Evolutionary conservation across 2,888 invertebrate genomes (phyloP), one percentile per base, ranked within the genome.

Genomic region (Lepidochrysops patricia): DNA sequence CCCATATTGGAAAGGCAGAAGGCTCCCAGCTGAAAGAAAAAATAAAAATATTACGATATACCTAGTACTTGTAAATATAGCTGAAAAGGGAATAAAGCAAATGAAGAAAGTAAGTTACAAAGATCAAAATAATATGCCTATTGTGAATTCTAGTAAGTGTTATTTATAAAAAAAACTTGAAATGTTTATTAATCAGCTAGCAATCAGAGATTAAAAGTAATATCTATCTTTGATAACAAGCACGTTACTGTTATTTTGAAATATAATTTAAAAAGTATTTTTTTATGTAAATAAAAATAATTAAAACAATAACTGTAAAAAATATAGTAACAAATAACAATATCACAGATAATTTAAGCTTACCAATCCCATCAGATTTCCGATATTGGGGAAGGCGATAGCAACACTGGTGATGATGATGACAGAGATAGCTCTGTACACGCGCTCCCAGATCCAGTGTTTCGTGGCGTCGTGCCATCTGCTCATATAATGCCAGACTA

Each of bases 1-100:
- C 87, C 88, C 76, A 88, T 84, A 65, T 84, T 85, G 0, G 87
- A 87, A 3, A 89, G 66, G 48, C 87, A 87, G 67, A 89, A 86
- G 0, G 87, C 84, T n/a, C 88, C 88, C 0, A 89, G 72, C 88
- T 89, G 80, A 9, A 82, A 84, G 48, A 58, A 62, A 67, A 61
- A 61, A 57, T 12, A 23, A 25, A 32, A n/a, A n/a, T 2, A 35
- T 5, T 37, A 37, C 13, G 5, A 37, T 15, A n/a, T n/a, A n/a
- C n/a, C n/a, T n/a, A n/a, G n/a, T n/a, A n/a, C n/a, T n/a, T n/a
- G n/a, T n/a, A 13, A 13, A 37, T 5, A 37, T 1, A 37, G 35
- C 13, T 13, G 13, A 4, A 5, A 35, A 35, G 13, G 27, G 34
- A 26, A 26, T 0, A 12, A 50, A 43, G 12, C 29, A 61, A n/a